Percentiles rank a stretch among this genome's conserved stretches.
Conservation (phyloP, 2,888 invertebrate species). For the Brassicogethes aeneus region DNA sequence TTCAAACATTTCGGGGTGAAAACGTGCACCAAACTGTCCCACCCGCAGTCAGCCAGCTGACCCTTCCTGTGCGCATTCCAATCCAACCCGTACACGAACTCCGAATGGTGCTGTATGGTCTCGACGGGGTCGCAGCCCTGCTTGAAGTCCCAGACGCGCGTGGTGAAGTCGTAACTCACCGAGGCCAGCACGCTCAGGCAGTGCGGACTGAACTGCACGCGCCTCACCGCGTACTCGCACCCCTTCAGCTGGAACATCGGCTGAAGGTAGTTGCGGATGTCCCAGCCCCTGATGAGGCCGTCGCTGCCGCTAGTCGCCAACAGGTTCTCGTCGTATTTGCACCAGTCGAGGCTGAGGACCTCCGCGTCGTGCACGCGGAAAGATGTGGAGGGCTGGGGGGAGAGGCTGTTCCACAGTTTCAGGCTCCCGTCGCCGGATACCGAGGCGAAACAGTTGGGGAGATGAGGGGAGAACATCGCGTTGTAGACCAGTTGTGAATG, state of each 20-base stretch:
- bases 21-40: slow-evolving; percentile 73
- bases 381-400: slow-evolving; percentile 46
- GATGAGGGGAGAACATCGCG: slow-evolving; percentile 70
- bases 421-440: slow-evolving; percentile 74
- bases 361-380: slow-evolving; percentile 66
- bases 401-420: slow-evolving; percentile 65
- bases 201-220: slow-evolving; percentile 74
- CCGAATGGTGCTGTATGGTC: slow-evolving; percentile 69
- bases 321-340: slow-evolving; percentile 66
- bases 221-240: slow-evolving; percentile 72
- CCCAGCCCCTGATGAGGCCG: slow-evolving; percentile 72
- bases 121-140: slow-evolving; percentile 59
- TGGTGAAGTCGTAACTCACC: slow-evolving; percentile 77
- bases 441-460: slow-evolving; percentile 70
- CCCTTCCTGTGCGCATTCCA: slow-evolving; percentile 66
- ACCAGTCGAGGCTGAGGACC: slow-evolving; percentile 76
- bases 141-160: slow-evolving; percentile 73
- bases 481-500: slow-evolving; percentile 72
- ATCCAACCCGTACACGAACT: slow-evolving; percentile 80
- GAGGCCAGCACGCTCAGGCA: slow-evolving; percentile 62
- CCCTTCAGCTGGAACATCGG: slow-evolving; percentile 69
- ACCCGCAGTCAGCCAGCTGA: slow-evolving; percentile 74
- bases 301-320: slow-evolving; percentile 73
- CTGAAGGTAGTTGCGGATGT: slow-evolving; percentile 59
- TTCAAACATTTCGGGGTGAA: slow-evolving; percentile 45